Percentiles rank a stretch among this genome's conserved stretches.
phyloP scores from a whole-genome alignment of 2,797 vertebrate genomes.

The Pelochelys cantorii region DNA sequence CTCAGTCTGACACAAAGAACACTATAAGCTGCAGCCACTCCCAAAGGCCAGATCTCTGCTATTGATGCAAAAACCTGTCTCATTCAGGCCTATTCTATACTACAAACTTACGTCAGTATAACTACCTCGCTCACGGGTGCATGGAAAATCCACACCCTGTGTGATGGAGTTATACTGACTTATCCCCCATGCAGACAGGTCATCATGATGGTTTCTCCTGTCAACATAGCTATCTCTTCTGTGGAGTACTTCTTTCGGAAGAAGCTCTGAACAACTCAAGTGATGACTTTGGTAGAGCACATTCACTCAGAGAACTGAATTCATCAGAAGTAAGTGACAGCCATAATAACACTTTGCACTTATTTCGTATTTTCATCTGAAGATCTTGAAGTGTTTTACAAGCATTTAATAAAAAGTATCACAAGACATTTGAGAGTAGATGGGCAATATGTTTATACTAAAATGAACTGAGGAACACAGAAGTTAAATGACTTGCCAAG shows the following conservation, averaged over 20 bases:
- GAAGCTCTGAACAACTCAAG: neutral
- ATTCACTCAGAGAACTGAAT: neutral
- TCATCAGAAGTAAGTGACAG: neutral
- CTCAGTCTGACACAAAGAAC: no score
- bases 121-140: no score
- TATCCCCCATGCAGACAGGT: no score
- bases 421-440: neutral
- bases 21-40: no score
- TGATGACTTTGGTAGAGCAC: neutral
- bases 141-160: no score
- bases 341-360: neutral
- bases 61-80: neutral
- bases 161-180: no score
- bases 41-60: slow-evolving; percentile 8
- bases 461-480: neutral
- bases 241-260: no score
- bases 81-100: neutral
- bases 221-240: no score
- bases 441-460: neutral
- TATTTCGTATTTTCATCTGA: neutral
- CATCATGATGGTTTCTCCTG: no score
- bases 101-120: no score
- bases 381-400: neutral
- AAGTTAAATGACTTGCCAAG: neutral
- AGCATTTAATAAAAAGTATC: neutral